Percentiles rank a stretch among this genome's conserved stretches.
Evolutionary conservation across 2,113 vertebrate species (phyloP).

Genomic region (Psephotus haematonotus): DNA sequence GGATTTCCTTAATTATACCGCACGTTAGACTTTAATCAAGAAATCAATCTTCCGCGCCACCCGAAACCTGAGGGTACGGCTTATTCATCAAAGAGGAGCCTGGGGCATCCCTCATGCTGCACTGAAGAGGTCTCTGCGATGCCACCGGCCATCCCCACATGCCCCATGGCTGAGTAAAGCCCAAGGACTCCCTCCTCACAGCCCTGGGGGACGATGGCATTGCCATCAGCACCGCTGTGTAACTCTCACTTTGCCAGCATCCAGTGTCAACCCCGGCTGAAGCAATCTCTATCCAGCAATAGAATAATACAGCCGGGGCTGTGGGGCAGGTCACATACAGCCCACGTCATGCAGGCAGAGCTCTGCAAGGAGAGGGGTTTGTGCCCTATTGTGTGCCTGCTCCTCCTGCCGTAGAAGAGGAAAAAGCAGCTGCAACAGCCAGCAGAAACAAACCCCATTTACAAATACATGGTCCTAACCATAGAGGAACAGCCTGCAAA

Average conservation of each 20-base stretch:
- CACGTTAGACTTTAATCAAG: conserved; percentile 53
- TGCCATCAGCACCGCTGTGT: neutral
- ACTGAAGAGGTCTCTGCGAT: rapidly evolving
- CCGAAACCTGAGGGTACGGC: neutral
- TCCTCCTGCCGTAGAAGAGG: rapidly evolving
- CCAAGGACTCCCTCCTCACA: neutral
- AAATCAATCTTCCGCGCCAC: conserved; percentile 18
- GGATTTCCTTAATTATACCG: conserved; percentile 66
- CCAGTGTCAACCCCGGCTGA: rapidly evolving
- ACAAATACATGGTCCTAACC: rapidly evolving
- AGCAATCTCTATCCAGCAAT: rapidly evolving
- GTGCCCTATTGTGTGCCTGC: rapidly evolving
- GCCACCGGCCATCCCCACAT: rapidly evolving
- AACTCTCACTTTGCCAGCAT: rapidly evolving
- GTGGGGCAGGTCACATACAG: neutral
- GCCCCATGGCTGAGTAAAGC: neutral
- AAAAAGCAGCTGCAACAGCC: neutral
- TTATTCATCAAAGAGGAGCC: neutral
- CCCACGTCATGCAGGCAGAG: neutral
- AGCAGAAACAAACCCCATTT: rapidly evolving
- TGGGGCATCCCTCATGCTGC: rapidly evolving
- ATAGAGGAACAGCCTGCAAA: neutral
- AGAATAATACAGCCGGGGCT: rapidly evolving
- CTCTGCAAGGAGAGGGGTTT: neutral
- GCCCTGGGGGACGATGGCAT: rapidly evolving